Evolutionary conservation across 2,888 invertebrate species (phyloP).

Genomic region (Pyrgus malvae): DNA sequence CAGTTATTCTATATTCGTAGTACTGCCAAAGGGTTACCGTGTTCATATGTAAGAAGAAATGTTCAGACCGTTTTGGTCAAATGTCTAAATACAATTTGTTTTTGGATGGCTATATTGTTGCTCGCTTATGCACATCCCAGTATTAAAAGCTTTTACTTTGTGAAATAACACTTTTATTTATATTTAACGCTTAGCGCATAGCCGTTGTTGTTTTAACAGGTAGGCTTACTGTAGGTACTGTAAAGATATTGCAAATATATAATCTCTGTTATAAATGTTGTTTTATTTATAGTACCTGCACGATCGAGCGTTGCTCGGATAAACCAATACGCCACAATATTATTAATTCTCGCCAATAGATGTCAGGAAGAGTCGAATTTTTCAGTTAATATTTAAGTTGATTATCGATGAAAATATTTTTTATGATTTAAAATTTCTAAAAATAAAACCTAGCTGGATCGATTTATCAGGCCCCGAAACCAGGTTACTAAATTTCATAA

Average conservation of each 20-base stretch:
- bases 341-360: too few relatives aligned
- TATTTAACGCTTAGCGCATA: slow-evolving; percentile 37
- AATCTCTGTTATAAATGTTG: slow-evolving; percentile 37
- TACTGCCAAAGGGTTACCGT: slow-evolving; percentile 24
- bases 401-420: too few relatives aligned
- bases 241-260: slow-evolving; percentile 37
- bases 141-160: slow-evolving; percentile 38
- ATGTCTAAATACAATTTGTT: slow-evolving; percentile 24
- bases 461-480: too few relatives aligned
- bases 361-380: too few relatives aligned
- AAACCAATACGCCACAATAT: too few relatives aligned
- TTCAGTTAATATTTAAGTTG: too few relatives aligned
- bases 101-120: slow-evolving; percentile 15
- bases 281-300: slow-evolving; percentile 46
- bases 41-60: slow-evolving; percentile 14
- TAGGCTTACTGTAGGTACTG: slow-evolving; percentile 19
- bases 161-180: slow-evolving; percentile 31
- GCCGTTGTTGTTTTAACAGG: not conserved
- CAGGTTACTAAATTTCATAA: too few relatives aligned
- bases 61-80: slow-evolving; percentile 31
- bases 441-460: too few relatives aligned
- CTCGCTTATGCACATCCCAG: slow-evolving; percentile 27
- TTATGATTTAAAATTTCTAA: too few relatives aligned
- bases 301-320: too few relatives aligned
- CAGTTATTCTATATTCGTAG: not conserved